Evolutionary conservation across 2,113 vertebrate genomes (phyloP).

Genomic region (Microtus montanus): DNA sequence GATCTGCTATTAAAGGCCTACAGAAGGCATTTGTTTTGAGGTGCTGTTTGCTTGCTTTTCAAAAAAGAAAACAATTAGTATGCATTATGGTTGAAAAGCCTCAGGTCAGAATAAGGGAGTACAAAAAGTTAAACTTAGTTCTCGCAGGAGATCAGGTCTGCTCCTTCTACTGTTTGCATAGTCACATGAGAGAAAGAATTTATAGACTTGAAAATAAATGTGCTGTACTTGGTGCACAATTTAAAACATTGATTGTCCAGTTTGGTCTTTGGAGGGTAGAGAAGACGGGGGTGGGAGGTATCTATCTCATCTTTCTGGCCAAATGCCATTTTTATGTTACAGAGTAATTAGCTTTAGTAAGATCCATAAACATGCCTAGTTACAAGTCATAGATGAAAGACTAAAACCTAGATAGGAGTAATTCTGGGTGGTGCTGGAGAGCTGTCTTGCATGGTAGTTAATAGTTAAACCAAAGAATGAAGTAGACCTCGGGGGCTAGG

Average conservation of each 20-base stretch:
- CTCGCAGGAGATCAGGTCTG: background rate
- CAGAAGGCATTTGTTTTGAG: background rate
- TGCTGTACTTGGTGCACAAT: background rate
- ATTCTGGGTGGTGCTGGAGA: background rate
- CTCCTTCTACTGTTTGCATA: constrained; percentile 1
- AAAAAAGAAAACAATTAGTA: background rate
- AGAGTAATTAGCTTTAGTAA: background rate
- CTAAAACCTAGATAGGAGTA: background rate
- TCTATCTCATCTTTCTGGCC: background rate
- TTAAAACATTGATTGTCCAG: background rate
- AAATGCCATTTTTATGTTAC: constrained; percentile 12
- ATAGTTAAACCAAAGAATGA: constrained; percentile 33
- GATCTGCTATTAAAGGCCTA: background rate
- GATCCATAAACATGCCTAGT: constrained; percentile 14
- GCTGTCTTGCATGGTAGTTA: background rate
- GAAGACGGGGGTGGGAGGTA: background rate
- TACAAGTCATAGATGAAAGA: constrained; percentile 33
- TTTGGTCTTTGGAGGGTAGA: background rate
- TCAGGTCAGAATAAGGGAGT: constrained; percentile 1
- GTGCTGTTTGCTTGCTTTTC: background rate
- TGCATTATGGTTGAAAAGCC: constrained; percentile 8
- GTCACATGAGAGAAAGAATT: background rate
- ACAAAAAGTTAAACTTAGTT: constrained; percentile 33
- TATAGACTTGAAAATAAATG: constrained; percentile 13
- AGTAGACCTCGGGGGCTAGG: background rate